These are phyloP conservation scores for Myotis brandtii DNA, from an alignment of 2,113 vertebrate species.

Conservation along the genomic window DNA sequence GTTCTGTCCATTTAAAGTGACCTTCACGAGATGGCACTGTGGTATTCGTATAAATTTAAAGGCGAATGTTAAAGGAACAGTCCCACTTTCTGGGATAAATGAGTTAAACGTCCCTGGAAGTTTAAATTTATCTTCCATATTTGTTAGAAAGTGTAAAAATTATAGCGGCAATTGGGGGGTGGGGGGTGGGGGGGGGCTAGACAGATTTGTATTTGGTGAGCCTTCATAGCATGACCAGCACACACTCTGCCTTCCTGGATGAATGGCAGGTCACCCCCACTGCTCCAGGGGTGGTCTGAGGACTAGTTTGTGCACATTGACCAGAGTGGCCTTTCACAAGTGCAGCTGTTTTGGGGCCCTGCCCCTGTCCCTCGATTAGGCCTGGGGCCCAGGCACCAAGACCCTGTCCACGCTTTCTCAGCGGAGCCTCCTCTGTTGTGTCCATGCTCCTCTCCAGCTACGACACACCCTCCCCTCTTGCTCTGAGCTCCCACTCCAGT, in stretches of 20 bases:
- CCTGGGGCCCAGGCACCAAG: neutral
- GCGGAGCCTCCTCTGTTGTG: neutral
- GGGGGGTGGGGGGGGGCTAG: neutral
- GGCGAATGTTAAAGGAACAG: conserved; percentile 54
- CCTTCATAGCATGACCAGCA: neutral
- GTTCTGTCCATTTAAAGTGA: conserved; percentile 41
- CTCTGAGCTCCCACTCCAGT: neutral
- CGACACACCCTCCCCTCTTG: neutral
- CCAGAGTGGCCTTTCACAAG: neutral
- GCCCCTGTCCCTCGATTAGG: neutral
- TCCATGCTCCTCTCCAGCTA: neutral
- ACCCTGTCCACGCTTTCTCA: accelerated
- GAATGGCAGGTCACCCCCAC: neutral
- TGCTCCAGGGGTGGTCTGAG: neutral
- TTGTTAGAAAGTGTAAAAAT: conserved; percentile 26
- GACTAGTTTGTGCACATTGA: neutral
- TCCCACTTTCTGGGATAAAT: conserved; percentile 26
- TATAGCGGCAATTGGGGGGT: neutral
- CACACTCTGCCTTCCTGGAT: neutral
- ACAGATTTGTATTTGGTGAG: neutral
- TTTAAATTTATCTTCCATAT: conserved; percentile 15
- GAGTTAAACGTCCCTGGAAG: conserved; percentile 19
- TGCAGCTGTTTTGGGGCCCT: too few relatives aligned
- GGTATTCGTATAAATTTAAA: conserved; percentile 22
- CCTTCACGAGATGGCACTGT: neutral